Conservation (phyloP, 2,888 invertebrate genomes). For the Microchrysa polita region DNA sequence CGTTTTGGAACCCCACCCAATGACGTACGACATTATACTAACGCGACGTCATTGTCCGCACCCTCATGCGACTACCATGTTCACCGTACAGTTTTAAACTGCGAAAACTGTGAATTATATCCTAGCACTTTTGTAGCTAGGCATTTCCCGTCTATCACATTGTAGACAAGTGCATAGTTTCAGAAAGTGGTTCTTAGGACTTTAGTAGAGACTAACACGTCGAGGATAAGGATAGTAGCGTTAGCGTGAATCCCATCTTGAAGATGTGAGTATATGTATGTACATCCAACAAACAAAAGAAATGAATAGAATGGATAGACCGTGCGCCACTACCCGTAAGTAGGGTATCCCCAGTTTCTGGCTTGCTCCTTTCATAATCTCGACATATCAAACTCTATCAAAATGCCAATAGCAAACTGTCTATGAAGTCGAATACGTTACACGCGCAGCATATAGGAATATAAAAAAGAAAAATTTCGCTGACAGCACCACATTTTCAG, state of each 20-base stretch:
- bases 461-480: constrained; percentile 3
- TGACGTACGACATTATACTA: too few species aligned
- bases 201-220: constrained; percentile 11
- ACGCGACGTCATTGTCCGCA: too few species aligned
- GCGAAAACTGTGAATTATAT: too few species aligned
- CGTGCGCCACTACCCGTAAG: neutral
- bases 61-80: too few species aligned
- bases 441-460: neutral
- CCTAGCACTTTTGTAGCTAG: neutral
- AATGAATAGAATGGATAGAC: too few species aligned
- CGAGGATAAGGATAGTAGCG: neutral
- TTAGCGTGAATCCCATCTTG: neutral
- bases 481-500: constrained; percentile 25
- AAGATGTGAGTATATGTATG: neutral
- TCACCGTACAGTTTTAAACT: too few species aligned
- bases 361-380: constrained; percentile 3
- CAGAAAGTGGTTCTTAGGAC: neutral
- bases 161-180: constrained; percentile 6
- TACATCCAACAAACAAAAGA: too few species aligned
- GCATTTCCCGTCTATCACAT: constrained; percentile 7
- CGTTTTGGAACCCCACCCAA: too few species aligned
- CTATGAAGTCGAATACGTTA: neutral
- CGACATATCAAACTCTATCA: constrained; percentile 13
- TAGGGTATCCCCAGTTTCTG: neutral
- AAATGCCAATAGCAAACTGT: constrained; percentile 28